Base-by-base conservation (phyloP, 1,140 invertebrate species). In the Drosophila kurseongensis region DNA sequence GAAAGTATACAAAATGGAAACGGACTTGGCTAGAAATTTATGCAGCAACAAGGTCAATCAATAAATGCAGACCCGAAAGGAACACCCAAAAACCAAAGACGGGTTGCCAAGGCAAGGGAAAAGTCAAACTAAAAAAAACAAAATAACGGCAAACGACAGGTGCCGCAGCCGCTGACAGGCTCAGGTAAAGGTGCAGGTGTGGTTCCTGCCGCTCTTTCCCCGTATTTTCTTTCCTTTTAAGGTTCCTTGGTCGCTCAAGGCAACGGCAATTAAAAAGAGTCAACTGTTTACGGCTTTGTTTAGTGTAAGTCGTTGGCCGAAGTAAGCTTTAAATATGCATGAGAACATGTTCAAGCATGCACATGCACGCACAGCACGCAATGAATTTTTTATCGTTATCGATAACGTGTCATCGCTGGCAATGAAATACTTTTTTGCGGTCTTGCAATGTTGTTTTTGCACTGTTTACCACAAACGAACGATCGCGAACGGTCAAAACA, bases 11-110 rank as follows among this genome's bases (percentile, higher is more conserved):
- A 47, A 56, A 51, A 51, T 73, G 45, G 18, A 67, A 66, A 42
- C 51, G 62, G 66, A 63, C 36, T 36, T 27, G 55, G 38, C 50
- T 51, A 48, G 27, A 79, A 89, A 79, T 89, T 66, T 88, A 88
- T 88, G 73, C 84, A 80, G 73, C 77, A 89, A 89, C 80, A 88
- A 88, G 84, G 84, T 88, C 84, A 89, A 88, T 88, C 84, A 73
- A 88, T 88, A 88, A 89, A 68, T 80, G 80, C 55, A 73, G 73
- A 76, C 57, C 65, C 50, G 8, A 69, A 71, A 56, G 50, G 63
- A 69, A 47, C 35, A 38, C 16, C 16, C 8, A 42, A 65, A 66
- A 56, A 65, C 44, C 29, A 41, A 41, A 41, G 29, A 55, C 54
- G 63, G 69, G 84, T 88, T 88, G 61, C 65, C 76, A 83, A 89